Conservation (phyloP, 2,797 vertebrate genomes). For the Acipenser ruthenus region DNA sequence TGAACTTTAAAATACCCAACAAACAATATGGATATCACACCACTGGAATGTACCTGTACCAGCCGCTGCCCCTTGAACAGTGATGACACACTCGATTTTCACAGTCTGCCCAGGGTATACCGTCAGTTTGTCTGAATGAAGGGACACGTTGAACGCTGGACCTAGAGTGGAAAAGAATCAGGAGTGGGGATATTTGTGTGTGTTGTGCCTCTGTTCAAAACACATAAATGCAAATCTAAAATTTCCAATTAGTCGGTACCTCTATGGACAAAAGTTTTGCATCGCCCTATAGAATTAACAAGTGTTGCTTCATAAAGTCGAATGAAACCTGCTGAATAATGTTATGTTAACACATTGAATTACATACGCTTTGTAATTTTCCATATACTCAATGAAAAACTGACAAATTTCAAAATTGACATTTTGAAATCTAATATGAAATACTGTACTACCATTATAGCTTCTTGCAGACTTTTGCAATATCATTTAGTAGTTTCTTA, state of each 20-base stretch:
- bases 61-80: slow-evolving; percentile 60
- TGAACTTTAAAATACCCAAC: too few species aligned
- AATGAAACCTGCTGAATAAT: slow-evolving; percentile 24
- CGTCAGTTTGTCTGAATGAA: slow-evolving; percentile 64
- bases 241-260: too few species aligned
- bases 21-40: too few species aligned
- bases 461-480: too few species aligned
- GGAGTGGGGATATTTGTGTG: slow-evolving; percentile 26
- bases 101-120: slow-evolving; percentile 79
- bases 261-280: slow-evolving; percentile 30
- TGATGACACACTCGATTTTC: slow-evolving; percentile 75
- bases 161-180: slow-evolving; percentile 34
- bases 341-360: too few species aligned
- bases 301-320: slow-evolving; percentile 39
- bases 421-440: too few species aligned
- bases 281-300: slow-evolving; percentile 3
- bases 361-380: too few species aligned
- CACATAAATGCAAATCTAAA: slow-evolving; percentile 43
- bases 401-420: too few species aligned
- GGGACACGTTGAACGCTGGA: slow-evolving; percentile 70
- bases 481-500: too few species aligned
- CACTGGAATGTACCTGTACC: slow-evolving; percentile 58
- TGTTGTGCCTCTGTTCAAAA: slow-evolving; percentile 43
- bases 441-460: too few species aligned
- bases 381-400: too few species aligned